phyloP scores from a whole-genome alignment of 2,113 vertebrate genomes.

The Hemiprocne comata region DNA sequence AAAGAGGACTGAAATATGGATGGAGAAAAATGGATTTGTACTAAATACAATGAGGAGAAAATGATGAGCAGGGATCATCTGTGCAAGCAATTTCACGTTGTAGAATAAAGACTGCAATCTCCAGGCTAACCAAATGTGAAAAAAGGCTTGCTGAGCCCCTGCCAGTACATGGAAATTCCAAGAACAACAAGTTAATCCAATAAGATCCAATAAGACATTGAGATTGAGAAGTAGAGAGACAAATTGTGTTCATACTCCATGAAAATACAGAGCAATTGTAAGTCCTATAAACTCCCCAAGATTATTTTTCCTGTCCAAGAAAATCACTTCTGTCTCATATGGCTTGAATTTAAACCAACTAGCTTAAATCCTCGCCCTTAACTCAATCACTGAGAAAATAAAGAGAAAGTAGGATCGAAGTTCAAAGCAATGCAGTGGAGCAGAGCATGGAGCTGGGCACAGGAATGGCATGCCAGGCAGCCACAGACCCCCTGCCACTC shows the following conservation, averaged over 20 bases:
- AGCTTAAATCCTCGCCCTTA: slow-evolving; percentile 36
- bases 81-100: not conserved
- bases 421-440: not conserved
- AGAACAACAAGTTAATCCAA: slow-evolving; percentile 68
- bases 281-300: slow-evolving; percentile 53
- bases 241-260: slow-evolving; percentile 57
- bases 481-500: not conserved
- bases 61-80: not conserved
- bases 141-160: slow-evolving; percentile 17
- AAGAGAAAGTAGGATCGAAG: not conserved
- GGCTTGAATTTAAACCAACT: slow-evolving; percentile 65
- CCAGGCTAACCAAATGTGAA: slow-evolving; percentile 32
- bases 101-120: not conserved
- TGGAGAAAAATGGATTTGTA: not conserved
- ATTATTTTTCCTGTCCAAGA: slow-evolving; percentile 61
- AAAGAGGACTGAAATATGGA: not conserved
- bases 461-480: not conserved
- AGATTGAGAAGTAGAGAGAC: slow-evolving; percentile 58
- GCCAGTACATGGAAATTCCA: slow-evolving; percentile 59
- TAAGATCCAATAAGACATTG: slow-evolving; percentile 54
- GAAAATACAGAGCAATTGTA: slow-evolving; percentile 63
- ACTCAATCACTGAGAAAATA: slow-evolving; percentile 46
- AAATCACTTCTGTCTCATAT: slow-evolving; percentile 68
- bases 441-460: not conserved
- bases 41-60: not conserved